Evolutionary conservation across 2,797 vertebrate genomes (phyloP).

Genomic region (Microhierax caerulescens): DNA sequence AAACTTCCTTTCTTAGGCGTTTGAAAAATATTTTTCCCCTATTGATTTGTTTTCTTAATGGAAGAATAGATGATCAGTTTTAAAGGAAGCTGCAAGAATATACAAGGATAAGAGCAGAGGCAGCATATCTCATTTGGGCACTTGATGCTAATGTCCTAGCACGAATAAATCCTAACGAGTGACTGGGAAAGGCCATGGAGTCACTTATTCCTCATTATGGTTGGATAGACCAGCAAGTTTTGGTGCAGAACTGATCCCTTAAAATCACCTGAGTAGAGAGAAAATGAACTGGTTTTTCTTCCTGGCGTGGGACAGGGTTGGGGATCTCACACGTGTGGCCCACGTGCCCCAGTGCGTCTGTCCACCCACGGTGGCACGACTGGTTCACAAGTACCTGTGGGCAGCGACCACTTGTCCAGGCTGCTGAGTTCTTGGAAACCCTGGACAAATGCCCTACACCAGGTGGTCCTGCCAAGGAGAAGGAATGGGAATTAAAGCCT

Average conservation of each 20-base stretch:
- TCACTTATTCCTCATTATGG: not conserved
- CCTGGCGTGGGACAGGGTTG: no score
- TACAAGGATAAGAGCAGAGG: not conserved
- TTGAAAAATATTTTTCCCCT: not conserved
- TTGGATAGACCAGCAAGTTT: not conserved
- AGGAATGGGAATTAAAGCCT: not conserved
- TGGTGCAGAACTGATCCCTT: not conserved
- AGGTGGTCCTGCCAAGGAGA: not conserved
- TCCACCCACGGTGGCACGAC: fast-evolving
- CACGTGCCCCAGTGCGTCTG: no score
- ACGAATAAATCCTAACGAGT: not conserved
- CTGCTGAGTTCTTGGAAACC: not conserved
- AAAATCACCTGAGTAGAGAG: not conserved
- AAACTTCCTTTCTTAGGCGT: not conserved
- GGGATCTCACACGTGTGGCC: fast-evolving
- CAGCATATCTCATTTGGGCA: not conserved
- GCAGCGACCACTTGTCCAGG: not conserved
- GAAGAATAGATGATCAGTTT: not conserved
- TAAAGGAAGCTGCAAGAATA: not conserved
- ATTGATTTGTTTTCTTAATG: not conserved
- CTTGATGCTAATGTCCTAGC: not conserved
- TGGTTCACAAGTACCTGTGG: not conserved
- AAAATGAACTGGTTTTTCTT: not conserved
- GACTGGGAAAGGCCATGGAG: not conserved
- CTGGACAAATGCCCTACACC: not conserved